Percentiles rank a stretch among this genome's conserved stretches.
phyloP scores from a whole-genome alignment of 2,797 vertebrate species.

The Bradypodion ventrale region DNA sequence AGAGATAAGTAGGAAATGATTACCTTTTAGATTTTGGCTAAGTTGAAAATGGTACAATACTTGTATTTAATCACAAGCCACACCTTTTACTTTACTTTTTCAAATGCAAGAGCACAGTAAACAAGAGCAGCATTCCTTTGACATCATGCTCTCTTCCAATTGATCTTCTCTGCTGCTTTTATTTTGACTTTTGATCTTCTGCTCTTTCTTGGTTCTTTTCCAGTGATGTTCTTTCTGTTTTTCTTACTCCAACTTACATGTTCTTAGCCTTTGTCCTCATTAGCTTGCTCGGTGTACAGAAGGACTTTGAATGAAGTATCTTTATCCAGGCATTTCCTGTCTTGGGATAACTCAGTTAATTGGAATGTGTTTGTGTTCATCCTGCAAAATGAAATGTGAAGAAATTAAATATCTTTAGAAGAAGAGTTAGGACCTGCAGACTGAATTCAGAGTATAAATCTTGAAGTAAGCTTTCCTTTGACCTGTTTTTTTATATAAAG shows the following conservation, averaged over 20 bases:
- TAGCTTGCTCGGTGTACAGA: constrained; percentile 30
- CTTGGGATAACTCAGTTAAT: constrained; percentile 12
- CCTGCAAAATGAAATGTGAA: constrained; percentile 18
- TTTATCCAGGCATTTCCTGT: neutral
- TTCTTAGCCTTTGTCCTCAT: neutral
- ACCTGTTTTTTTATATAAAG: constrained; percentile 66
- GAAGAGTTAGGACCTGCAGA: constrained; percentile 46
- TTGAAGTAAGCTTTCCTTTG: constrained; percentile 62
- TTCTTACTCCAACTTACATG: neutral
- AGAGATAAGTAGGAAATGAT: too few relatives aligned
- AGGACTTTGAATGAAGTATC: neutral
- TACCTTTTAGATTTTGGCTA: neutral
- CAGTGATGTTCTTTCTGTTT: neutral
- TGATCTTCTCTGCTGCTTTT: constrained; percentile 21
- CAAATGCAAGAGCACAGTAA: constrained; percentile 2
- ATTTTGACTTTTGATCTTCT: constrained; percentile 20
- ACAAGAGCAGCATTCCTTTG: neutral
- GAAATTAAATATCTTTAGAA: constrained; percentile 10
- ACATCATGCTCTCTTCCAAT: constrained; percentile 7
- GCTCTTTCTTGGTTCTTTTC: neutral
- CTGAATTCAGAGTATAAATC: constrained; percentile 40
- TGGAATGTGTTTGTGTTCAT: constrained; percentile 31
- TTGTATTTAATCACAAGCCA: neutral
- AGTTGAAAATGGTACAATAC: neutral
- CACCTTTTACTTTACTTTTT: neutral